A percentile compares a stretch with the other conserved stretches of the same genome.
Evolutionary conservation across 2,888 invertebrate species (phyloP).

Genomic region (Acheta domesticus): DNA sequence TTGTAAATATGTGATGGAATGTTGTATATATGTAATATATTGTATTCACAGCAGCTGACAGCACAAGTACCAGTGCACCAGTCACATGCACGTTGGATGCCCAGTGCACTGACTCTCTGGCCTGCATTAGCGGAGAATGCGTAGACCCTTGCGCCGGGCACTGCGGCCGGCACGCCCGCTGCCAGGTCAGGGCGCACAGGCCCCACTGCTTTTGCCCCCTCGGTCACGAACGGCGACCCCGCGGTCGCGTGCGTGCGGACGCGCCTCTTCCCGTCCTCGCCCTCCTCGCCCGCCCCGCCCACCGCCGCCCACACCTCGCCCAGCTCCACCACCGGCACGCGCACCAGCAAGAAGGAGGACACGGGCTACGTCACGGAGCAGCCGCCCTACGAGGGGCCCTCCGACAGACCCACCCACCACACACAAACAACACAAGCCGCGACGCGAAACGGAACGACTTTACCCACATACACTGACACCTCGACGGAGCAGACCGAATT

Average conservation of each 20-base stretch:
- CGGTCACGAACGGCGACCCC: constrained; percentile 39
- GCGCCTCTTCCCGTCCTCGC: background rate
- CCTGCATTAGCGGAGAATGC: constrained; percentile 78
- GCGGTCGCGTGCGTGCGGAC: constrained; percentile 28
- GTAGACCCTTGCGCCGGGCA: constrained; percentile 77
- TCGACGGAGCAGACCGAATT: too few relatives aligned
- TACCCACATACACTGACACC: too few relatives aligned
- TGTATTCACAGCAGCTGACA: constrained; percentile 49
- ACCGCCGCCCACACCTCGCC: background rate
- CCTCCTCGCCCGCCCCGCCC: background rate
- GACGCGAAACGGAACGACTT: background rate
- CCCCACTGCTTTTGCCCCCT: constrained; percentile 69
- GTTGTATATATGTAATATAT: constrained; percentile 44
- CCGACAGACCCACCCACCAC: background rate
- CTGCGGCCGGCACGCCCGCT: constrained; percentile 68
- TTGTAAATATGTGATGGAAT: constrained; percentile 39
- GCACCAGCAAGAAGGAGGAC: background rate
- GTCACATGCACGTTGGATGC: constrained; percentile 76
- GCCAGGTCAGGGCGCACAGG: constrained; percentile 77
- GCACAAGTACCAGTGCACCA: constrained; percentile 38
- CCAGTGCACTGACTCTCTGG: constrained; percentile 78
- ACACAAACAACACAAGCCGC: too few relatives aligned
- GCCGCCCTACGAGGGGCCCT: too few relatives aligned
- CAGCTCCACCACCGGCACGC: background rate
- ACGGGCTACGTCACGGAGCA: background rate